A percentile compares a stretch with the other conserved stretches of the same genome.
Conservation (phyloP, 92 coral and sea anemone genomes). For the Zoanthus gigantus region DNA sequence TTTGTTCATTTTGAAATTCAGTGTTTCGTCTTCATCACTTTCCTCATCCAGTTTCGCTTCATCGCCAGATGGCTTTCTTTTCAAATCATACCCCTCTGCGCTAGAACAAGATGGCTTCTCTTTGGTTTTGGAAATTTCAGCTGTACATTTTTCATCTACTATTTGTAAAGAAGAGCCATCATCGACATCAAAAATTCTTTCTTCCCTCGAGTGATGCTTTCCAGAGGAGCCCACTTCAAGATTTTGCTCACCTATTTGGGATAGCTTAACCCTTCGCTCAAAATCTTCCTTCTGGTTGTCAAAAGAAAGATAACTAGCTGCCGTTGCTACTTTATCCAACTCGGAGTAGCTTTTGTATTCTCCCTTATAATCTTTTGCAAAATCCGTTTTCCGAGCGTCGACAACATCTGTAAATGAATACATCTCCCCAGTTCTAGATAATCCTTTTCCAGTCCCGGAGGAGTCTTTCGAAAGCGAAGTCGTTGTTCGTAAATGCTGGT, state of each 20-base stretch:
- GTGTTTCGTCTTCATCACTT: constrained; percentile 8
- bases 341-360: neutral
- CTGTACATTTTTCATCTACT: neutral
- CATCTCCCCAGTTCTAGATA: neutral
- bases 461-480: neutral
- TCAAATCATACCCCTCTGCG: neutral
- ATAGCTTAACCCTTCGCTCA: neutral
- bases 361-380: neutral
- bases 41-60: neutral
- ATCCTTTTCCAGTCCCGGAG: neutral
- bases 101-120: neutral
- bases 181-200: neutral
- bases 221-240: neutral
- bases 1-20: constrained; percentile 30
- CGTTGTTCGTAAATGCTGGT: neutral
- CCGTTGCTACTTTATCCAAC: neutral
- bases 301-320: neutral
- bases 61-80: neutral
- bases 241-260: neutral
- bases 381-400: neutral
- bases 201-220: neutral
- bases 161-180: neutral
- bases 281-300: neutral
- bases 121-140: neutral
- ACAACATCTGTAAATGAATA: neutral